Percentiles rank a stretch among this genome's conserved stretches.
Evolutionary conservation across 2,888 invertebrate genomes (phyloP).

Genomic region (Chironomus tentans): DNA sequence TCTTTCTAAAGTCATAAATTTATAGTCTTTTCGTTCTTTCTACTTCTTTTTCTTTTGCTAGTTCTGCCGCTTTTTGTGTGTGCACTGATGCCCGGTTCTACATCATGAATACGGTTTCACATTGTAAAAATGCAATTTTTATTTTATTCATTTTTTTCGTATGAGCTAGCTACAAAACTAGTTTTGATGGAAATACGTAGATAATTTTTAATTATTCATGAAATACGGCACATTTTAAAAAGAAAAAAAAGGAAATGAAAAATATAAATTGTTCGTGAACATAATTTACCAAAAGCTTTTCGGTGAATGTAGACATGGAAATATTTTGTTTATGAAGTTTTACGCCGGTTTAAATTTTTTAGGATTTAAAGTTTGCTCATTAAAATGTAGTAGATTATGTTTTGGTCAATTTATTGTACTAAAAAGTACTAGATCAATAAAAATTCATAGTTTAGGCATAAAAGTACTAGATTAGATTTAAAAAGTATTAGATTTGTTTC

Average conservation of each 20-base stretch:
- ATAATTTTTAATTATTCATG: constrained; percentile 26
- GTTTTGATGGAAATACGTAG: constrained; percentile 17
- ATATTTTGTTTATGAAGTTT: too few species aligned
- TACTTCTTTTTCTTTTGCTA: background rate
- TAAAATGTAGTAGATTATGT: too few species aligned
- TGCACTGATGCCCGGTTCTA: constrained; percentile 19
- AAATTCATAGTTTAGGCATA: too few species aligned
- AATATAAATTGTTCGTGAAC: too few species aligned
- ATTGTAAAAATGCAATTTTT: background rate
- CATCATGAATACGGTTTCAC: background rate
- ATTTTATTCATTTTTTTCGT: background rate
- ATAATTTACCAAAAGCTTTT: too few species aligned
- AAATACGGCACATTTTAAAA: background rate
- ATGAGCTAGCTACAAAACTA: background rate
- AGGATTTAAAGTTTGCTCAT: too few species aligned
- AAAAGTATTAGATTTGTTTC: too few species aligned
- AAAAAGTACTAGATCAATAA: too few species aligned
- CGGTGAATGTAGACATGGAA: too few species aligned
- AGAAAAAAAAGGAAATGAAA: background rate
- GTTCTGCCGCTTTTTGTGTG: constrained; percentile 17
- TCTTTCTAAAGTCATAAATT: constrained; percentile 18
- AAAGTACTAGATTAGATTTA: too few species aligned
- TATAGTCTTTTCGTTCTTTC: constrained; percentile 8
- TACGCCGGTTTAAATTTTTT: too few species aligned
- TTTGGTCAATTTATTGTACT: too few species aligned